Evolutionary conservation across 1,140 invertebrate species (phyloP).

Genomic region (Laupala kohalensis): DNA sequence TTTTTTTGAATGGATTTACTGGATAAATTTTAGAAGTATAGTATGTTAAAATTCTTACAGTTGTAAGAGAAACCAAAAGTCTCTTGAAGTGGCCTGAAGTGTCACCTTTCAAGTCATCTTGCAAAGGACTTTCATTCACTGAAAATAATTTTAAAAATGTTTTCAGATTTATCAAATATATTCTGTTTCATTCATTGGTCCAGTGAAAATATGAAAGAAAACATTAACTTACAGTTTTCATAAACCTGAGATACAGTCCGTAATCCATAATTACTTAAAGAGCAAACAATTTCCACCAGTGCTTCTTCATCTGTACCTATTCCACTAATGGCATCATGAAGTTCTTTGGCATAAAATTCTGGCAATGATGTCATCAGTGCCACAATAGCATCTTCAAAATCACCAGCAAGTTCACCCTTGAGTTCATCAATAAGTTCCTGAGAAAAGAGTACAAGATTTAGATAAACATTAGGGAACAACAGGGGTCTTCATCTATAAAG

Average conservation of each 20-base stretch:
- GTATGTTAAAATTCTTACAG: constrained; percentile 44
- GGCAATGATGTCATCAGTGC: constrained; percentile 40
- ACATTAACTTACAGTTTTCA: constrained; percentile 30
- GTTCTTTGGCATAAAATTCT: constrained; percentile 37
- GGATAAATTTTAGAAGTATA: too few relatives aligned
- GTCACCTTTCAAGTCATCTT: constrained; percentile 68
- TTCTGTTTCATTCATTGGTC: neutral
- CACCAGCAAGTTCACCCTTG: constrained; percentile 42
- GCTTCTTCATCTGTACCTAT: constrained; percentile 37
- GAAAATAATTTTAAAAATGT: neutral
- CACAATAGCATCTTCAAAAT: constrained; percentile 42
- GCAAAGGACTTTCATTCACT: constrained; percentile 38
- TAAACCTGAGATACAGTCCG: constrained; percentile 32
- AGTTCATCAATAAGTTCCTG: constrained; percentile 42
- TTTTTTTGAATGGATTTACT: too few relatives aligned
- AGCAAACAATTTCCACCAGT: constrained; percentile 43
- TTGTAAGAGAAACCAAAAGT: constrained; percentile 58
- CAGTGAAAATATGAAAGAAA: neutral
- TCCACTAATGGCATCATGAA: constrained; percentile 40
- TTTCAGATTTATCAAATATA: neutral
- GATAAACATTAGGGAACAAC: neutral
- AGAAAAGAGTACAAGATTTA: neutral
- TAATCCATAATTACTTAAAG: constrained; percentile 38
- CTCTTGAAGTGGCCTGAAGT: constrained; percentile 80
- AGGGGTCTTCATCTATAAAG: neutral